These are phyloP conservation scores for Epizoanthus illoricatus DNA, from an alignment of 92 coral and sea anemone species.

Conservation along the genomic window DNA sequence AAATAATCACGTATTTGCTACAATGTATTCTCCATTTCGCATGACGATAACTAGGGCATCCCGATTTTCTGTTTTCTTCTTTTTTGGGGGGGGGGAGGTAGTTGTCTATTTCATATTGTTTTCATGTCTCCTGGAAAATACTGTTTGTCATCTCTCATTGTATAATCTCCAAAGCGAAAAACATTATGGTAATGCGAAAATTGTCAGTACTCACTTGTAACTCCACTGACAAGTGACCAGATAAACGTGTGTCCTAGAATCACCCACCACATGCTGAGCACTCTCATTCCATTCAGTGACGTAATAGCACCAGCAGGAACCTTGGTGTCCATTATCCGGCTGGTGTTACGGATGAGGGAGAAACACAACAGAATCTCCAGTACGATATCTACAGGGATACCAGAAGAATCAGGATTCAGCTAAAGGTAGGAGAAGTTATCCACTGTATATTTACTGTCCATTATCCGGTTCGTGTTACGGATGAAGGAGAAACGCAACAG, in stretches of 20 bases:
- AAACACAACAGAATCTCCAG: conserved; percentile 61
- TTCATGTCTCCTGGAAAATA: background rate
- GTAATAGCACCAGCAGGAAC: conserved; percentile 61
- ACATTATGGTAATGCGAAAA: background rate
- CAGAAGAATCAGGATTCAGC: background rate
- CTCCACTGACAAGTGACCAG: conserved; percentile 38
- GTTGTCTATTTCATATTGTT: too few relatives aligned
- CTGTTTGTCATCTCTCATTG: background rate
- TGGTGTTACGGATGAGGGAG: conserved; percentile 63
- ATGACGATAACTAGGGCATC: too few relatives aligned
- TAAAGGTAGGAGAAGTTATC: background rate
- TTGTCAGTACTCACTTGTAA: conserved; percentile 33
- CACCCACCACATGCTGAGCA: conserved; percentile 79
- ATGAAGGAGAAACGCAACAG: background rate
- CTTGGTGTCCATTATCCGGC: conserved; percentile 57
- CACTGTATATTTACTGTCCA: background rate
- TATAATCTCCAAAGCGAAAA: background rate
- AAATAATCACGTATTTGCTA: too few relatives aligned
- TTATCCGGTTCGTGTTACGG: background rate
- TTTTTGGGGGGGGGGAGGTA: too few relatives aligned
- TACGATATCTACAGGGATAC: conserved; percentile 31
- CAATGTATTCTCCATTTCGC: too few relatives aligned
- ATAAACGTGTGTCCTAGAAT: conserved; percentile 73
- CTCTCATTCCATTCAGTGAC: conserved; percentile 67
- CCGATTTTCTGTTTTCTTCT: too few relatives aligned